Percentiles rank a stretch among this genome's conserved stretches.
Conservation (phyloP, 1,140 invertebrate genomes). For the Ips nitidus region DNA sequence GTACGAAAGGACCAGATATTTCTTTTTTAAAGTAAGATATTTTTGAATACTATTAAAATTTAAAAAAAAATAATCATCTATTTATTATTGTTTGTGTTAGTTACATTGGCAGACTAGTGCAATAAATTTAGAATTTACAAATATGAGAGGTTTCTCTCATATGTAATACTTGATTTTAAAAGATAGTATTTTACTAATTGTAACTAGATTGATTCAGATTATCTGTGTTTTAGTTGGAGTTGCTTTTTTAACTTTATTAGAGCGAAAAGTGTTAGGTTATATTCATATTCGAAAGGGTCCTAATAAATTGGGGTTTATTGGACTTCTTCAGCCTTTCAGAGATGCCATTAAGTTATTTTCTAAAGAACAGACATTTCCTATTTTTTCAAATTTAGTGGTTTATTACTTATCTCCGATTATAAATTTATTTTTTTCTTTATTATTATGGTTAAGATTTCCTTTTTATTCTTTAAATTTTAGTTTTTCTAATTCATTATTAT, state of each 20-base stretch:
- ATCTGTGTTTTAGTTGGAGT: slow-evolving; percentile 57
- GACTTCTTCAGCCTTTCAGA: slow-evolving; percentile 65
- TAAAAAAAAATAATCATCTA: slow-evolving; percentile 45
- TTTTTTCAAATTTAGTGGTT: slow-evolving; percentile 55
- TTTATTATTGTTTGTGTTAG: slow-evolving; percentile 52
- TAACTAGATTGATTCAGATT: slow-evolving; percentile 26
- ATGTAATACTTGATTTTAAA: slow-evolving; percentile 55
- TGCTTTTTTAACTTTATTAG: slow-evolving; percentile 69
- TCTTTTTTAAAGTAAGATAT: slow-evolving; percentile 17
- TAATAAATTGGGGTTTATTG: slow-evolving; percentile 64
- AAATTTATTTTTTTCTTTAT: slow-evolving; percentile 58
- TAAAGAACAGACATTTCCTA: slow-evolving; percentile 58
- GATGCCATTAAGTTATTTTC: slow-evolving; percentile 69
- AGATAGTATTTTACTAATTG: slow-evolving; percentile 51
- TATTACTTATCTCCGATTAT: slow-evolving; percentile 62
- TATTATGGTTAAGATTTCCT: slow-evolving; percentile 58
- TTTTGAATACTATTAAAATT: slow-evolving; percentile 41
- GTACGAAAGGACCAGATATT: slow-evolving; percentile 66
- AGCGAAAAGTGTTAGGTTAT: slow-evolving; percentile 67
- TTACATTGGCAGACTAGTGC: slow-evolving; percentile 60
- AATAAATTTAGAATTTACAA: slow-evolving; percentile 64
- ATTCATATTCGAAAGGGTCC: slow-evolving; percentile 71
- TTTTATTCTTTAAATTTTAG: slow-evolving; percentile 48
- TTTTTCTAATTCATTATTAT: slow-evolving; percentile 57
- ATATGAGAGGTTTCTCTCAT: slow-evolving; percentile 54